phyloP scores from a whole-genome alignment of 1,140 invertebrate genomes.

The Conus betulinus region DNA sequence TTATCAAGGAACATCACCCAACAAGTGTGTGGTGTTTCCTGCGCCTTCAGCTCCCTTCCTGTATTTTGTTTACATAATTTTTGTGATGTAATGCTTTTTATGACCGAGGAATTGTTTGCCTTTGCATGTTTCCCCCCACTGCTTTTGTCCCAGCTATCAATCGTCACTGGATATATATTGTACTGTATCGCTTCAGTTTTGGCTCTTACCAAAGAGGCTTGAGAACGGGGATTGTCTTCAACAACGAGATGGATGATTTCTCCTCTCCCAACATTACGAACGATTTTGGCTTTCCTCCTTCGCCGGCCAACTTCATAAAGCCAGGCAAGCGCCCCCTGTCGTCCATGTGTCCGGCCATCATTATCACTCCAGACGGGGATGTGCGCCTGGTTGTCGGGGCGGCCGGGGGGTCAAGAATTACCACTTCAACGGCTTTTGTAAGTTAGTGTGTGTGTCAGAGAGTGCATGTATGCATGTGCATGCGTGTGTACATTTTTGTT shows the following conservation, averaged over 20 bases:
- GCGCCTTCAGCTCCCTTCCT: too few relatives aligned
- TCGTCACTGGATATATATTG: neutral
- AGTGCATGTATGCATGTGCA: too few relatives aligned
- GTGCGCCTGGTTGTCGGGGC: conserved; percentile 88
- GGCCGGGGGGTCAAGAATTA: conserved; percentile 95
- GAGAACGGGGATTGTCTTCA: conserved; percentile 93
- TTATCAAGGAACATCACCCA: too few relatives aligned
- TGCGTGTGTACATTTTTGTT: too few relatives aligned
- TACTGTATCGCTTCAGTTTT: conserved; percentile 69
- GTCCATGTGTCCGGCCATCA: conserved; percentile 92
- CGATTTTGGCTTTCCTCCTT: conserved; percentile 86
- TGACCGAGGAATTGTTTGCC: too few relatives aligned
- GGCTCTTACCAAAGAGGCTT: conserved; percentile 75
- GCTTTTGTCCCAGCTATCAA: too few relatives aligned
- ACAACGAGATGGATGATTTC: conserved; percentile 98
- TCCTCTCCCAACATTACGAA: conserved; percentile 85
- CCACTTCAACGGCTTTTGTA: conserved; percentile 87
- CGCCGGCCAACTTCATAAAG: conserved; percentile 86
- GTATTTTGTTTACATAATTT: too few relatives aligned
- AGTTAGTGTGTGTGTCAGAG: neutral
- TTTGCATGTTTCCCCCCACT: too few relatives aligned
- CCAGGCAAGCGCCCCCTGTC: conserved; percentile 91
- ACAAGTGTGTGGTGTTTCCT: too few relatives aligned
- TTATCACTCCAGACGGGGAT: conserved; percentile 84
- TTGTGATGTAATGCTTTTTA: too few relatives aligned